phyloP scores from a whole-genome alignment of 2,888 invertebrate species.

The Caenorhabditis japonica region DNA sequence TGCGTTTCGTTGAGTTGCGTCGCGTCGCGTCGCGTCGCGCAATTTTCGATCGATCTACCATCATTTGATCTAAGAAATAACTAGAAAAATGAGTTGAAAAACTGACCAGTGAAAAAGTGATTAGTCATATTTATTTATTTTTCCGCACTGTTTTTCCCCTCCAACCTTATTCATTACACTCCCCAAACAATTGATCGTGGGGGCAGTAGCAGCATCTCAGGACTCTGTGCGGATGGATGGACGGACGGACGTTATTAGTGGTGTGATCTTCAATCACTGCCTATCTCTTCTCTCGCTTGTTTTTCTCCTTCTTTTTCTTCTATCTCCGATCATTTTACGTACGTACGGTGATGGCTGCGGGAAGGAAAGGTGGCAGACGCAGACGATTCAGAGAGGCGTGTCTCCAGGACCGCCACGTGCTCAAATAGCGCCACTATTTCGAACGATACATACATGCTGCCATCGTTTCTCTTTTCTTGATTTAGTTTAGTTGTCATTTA shows the following conservation, averaged over 20 bases:
- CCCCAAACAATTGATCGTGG: too few species aligned
- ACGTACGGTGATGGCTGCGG: conserved; percentile 21
- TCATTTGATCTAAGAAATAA: too few species aligned
- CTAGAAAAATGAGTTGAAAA: too few species aligned
- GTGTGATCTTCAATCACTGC: conserved; percentile 48
- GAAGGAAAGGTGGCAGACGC: conserved; percentile 8
- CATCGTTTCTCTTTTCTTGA: conserved; percentile 24
- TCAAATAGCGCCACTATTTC: conserved; percentile 32
- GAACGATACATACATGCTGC: conserved; percentile 41
- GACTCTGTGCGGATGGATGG: too few species aligned
- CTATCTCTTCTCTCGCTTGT: conserved; percentile 29
- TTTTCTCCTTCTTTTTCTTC: conserved; percentile 32
- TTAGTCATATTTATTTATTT: too few species aligned
- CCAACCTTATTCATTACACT: too few species aligned
- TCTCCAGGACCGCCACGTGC: conserved; percentile 35
- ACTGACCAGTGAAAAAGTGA: too few species aligned
- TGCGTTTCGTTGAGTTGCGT: too few species aligned
- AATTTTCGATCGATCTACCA: too few species aligned
- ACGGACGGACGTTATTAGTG: conserved; percentile 50
- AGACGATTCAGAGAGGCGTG: conserved; percentile 27
- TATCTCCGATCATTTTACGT: conserved; percentile 46
- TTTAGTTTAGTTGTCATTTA: conserved; percentile 31
- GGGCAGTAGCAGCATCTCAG: too few species aligned
- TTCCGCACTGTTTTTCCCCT: too few species aligned
- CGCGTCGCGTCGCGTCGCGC: too few species aligned